Base-by-base conservation (phyloP, 2,888 invertebrate species). In the Drosophila incognita region DNA sequence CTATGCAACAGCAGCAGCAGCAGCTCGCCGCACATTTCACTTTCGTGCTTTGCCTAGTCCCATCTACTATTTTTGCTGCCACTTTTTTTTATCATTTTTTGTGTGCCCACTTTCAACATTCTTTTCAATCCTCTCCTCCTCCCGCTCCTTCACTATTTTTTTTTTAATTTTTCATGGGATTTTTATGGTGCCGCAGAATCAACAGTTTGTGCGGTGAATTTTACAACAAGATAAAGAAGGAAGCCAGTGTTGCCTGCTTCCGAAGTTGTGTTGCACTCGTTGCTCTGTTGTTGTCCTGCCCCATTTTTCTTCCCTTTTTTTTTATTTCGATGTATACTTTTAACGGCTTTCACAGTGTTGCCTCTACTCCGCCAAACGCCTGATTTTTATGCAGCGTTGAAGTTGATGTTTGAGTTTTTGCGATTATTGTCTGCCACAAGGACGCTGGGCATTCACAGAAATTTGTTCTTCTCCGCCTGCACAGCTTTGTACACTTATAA, bases 141-240 rank as follows among this genome's bases (percentile, higher is more conserved):
- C 31, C 57, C 66, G 53, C 58, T 29, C 24, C 29, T 33, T 4
- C 8, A 2, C 15, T 4, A 24, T 4, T 71, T 70, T 76, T 74
- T 81, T 83, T 74, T 65, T 62, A 68, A 79, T 87, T 91, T 91
- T 91, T 91, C 81, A 87, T 87, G 89, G 91, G 82, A 87, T 90
- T 92, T 91, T 92, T 91, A 92, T 92, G 85, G 91, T 81, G 82
- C 90, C 91, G 77, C 88, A 87, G 90, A 90, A 92, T 91, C 92
- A 90, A 89, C 91, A 92, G 92, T 90, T 91, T 91, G 92, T 91
- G 91, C 90, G 89, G 89, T 87, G 91, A 90, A 91, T 91, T 89
- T 89, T 83, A 92, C 92, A 92, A 90, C 90, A 86, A 87, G 87
- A 87, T 85, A 87, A 88, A 86, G 83, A 83, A 86, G 76, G 69